Evolutionary conservation across 2,113 vertebrate genomes (phyloP).

Genomic region (Saguinus midas): DNA sequence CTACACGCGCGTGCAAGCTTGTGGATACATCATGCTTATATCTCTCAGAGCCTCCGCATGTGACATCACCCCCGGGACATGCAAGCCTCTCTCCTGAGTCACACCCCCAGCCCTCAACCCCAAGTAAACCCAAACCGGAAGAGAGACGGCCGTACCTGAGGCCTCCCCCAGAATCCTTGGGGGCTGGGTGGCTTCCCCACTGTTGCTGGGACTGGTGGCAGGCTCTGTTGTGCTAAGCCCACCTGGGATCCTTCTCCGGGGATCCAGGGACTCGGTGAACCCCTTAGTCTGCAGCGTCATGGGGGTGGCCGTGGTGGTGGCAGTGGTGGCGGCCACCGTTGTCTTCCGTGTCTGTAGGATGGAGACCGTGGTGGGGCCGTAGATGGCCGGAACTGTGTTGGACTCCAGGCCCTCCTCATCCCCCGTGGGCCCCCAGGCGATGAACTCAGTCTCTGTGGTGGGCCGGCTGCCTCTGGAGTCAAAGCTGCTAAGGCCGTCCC

Average conservation of each 20-base stretch:
- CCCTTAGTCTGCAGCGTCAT: slow-evolving; percentile 64
- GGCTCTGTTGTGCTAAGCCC: slow-evolving; percentile 82
- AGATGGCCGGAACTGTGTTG: slow-evolving; percentile 79
- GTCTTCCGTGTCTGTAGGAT: slow-evolving; percentile 71
- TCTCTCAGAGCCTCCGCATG: rapidly evolving
- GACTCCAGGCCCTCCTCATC: slow-evolving; percentile 82
- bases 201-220: slow-evolving; percentile 73
- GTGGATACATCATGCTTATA: rapidly evolving
- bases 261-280: slow-evolving; percentile 53
- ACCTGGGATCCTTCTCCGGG: slow-evolving; percentile 64
- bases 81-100: rapidly evolving
- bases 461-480: slow-evolving; percentile 68
- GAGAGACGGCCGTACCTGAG: slow-evolving; percentile 78
- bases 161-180: slow-evolving; percentile 84
- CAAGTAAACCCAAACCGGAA: too few species aligned
- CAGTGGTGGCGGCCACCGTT: slow-evolving; percentile 44
- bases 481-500: slow-evolving; percentile 37
- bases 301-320: slow-evolving; percentile 54
- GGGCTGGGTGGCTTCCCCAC: slow-evolving; percentile 75
- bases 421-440: slow-evolving; percentile 86
- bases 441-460: slow-evolving; percentile 83
- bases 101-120: neutral
- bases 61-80: rapidly evolving
- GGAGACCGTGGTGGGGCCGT: slow-evolving; percentile 67
- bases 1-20: rapidly evolving